Evolutionary conservation across 1,140 invertebrate genomes (phyloP).

Genomic region (Ladona fulva): DNA sequence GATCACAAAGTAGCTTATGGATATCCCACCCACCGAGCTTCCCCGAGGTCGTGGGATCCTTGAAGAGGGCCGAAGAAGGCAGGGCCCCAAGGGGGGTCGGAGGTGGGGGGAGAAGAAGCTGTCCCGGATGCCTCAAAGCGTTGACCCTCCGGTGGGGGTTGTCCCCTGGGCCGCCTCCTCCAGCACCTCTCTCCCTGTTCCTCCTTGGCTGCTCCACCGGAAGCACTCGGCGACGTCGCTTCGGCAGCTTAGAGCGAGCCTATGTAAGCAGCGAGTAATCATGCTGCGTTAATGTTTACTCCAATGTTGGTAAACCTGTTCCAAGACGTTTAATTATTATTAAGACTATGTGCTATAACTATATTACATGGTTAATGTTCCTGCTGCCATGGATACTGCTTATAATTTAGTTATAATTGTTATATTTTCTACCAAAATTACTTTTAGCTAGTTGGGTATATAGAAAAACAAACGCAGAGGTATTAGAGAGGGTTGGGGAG

Average conservation of each 20-base stretch:
- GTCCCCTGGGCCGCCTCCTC: conserved; percentile 24
- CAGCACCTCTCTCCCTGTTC: conserved; percentile 31
- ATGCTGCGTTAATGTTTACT: too few species aligned
- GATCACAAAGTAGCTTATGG: too few species aligned
- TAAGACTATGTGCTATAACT: too few species aligned
- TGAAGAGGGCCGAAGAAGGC: conserved; percentile 41
- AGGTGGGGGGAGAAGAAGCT: background rate
- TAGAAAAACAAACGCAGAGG: too few species aligned
- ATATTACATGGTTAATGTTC: too few species aligned
- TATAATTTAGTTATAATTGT: too few species aligned
- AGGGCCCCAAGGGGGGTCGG: background rate
- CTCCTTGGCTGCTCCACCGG: conserved; percentile 68
- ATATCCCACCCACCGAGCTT: conserved; percentile 56
- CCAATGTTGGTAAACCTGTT: too few species aligned
- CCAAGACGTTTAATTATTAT: too few species aligned
- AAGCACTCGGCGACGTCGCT: conserved; percentile 69
- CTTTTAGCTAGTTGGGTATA: too few species aligned
- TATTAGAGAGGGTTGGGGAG: too few species aligned
- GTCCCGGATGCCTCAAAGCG: conserved; percentile 40
- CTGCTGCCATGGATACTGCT: too few species aligned
- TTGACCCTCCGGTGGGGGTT: conserved; percentile 39
- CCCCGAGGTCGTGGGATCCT: conserved; percentile 44
- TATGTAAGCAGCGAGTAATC: conserved; percentile 42
- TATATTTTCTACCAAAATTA: too few species aligned
- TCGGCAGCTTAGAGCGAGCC: conserved; percentile 80